Percentiles rank a stretch among this genome's conserved stretches.
Conservation (phyloP, 2,113 vertebrate species). For the Macquaria ambigua region DNA sequence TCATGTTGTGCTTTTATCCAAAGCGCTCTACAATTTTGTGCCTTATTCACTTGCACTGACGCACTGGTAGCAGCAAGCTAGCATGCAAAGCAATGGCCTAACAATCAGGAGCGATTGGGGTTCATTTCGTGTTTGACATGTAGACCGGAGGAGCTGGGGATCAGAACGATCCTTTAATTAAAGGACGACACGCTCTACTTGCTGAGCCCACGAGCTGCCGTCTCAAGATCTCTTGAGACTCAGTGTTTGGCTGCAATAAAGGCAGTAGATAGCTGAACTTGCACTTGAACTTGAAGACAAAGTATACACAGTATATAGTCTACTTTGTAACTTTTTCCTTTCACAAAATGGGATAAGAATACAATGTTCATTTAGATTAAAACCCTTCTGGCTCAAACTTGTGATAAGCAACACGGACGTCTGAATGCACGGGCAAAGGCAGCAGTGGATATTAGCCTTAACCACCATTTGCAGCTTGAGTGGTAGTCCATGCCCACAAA, state of each 20-base stretch:
- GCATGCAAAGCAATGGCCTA: too few relatives aligned
- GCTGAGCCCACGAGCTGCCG: not conserved
- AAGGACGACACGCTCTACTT: not conserved
- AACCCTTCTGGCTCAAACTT: not conserved
- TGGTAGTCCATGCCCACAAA: constrained; percentile 6
- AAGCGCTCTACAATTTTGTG: too few relatives aligned
- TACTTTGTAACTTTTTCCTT: not conserved
- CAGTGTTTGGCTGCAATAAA: not conserved
- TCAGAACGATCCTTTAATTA: not conserved
- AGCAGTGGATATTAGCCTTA: not conserved
- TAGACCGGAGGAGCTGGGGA: too few relatives aligned
- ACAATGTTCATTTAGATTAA: not conserved
- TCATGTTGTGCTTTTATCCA: too few relatives aligned
- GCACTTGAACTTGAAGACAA: not conserved
- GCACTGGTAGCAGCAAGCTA: too few relatives aligned
- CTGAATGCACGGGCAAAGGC: not conserved
- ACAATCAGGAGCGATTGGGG: too few relatives aligned
- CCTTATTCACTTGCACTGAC: too few relatives aligned
- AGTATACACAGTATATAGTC: not conserved
- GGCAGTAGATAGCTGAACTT: not conserved
- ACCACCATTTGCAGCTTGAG: constrained; percentile 12
- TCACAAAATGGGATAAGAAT: too few relatives aligned
- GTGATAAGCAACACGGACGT: not conserved
- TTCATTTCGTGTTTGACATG: too few relatives aligned
- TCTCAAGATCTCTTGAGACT: not conserved